Conservation (phyloP, 2,888 invertebrate species). For the Lasioglossum lativentre region DNA sequence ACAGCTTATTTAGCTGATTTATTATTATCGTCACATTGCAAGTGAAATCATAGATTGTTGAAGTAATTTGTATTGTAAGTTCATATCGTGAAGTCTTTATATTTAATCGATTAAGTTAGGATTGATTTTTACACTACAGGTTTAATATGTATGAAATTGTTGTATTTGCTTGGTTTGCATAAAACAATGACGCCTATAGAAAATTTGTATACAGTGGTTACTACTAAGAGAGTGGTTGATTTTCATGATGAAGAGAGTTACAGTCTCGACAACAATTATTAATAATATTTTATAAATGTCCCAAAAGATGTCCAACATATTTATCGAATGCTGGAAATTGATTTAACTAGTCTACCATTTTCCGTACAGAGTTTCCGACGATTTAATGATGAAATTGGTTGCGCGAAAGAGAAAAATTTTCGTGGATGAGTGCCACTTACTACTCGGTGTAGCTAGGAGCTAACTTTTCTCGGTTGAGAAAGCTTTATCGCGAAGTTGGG, state of each 20-base stretch:
- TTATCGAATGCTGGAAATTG: too few species aligned
- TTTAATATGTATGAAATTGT: neutral
- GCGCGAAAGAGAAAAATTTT: neutral
- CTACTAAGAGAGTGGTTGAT: neutral
- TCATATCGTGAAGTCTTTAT: neutral
- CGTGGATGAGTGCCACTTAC: neutral
- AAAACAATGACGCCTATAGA: too few species aligned
- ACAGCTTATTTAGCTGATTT: neutral
- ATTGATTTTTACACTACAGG: neutral
- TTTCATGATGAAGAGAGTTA: neutral
- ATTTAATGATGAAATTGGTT: neutral
- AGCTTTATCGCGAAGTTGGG: slow-evolving; percentile 15
- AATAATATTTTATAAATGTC: too few species aligned
- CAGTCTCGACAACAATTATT: neutral
- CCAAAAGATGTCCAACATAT: too few species aligned
- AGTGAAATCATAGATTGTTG: neutral
- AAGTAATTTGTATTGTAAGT: neutral
- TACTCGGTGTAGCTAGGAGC: neutral
- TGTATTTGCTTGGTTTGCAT: neutral
- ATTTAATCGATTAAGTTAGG: neutral
- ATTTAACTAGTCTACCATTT: too few species aligned
- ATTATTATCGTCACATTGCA: neutral
- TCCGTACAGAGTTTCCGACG: too few species aligned
- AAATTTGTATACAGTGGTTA: neutral
- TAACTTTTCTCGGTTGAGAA: neutral